phyloP scores from a whole-genome alignment of 1,140 invertebrate species.

The Zaprionus camerounensis region DNA sequence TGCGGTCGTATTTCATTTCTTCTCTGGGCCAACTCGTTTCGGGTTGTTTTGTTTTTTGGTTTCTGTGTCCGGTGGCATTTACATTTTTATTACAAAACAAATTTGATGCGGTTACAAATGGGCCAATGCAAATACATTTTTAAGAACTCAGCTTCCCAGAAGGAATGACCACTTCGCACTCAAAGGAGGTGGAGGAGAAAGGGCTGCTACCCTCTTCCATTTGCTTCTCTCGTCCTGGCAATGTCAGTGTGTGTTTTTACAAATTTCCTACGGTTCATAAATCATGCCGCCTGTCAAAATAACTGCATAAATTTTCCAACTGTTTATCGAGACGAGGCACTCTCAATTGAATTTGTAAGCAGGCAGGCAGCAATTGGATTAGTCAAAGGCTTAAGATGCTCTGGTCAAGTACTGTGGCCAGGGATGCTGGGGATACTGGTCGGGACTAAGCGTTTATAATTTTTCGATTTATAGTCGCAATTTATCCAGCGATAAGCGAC shows the following conservation, averaged over 20 bases:
- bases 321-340: conserved; percentile 52
- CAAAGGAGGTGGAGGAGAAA: conserved; percentile 19
- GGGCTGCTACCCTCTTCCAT: conserved; percentile 32
- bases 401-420: conserved; percentile 35
- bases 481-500: conserved; percentile 62
- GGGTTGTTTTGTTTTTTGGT: conserved; percentile 44
- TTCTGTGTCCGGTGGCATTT: conserved; percentile 67
- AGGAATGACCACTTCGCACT: conserved; percentile 31
- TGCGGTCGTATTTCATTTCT: conserved; percentile 80
- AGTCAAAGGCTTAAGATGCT: conserved; percentile 67
- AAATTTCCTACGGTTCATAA: conserved; percentile 84
- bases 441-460: conserved; percentile 78
- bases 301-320: conserved; percentile 80
- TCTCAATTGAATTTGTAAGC: conserved; percentile 63
- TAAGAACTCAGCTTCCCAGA: conserved; percentile 27
- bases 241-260: conserved; percentile 58
- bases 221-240: background rate
- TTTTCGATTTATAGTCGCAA: conserved; percentile 82
- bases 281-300: conserved; percentile 83
- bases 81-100: conserved; percentile 83
- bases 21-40: conserved; percentile 61
- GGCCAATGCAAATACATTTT: conserved; percentile 77
- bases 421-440: conserved; percentile 41
- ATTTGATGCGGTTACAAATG: conserved; percentile 80
- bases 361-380: conserved; percentile 57